Evolutionary conservation across 2,888 invertebrate species (phyloP), one percentile per base, ranked within the genome.

Genomic region (Cheilosia pagana): DNA sequence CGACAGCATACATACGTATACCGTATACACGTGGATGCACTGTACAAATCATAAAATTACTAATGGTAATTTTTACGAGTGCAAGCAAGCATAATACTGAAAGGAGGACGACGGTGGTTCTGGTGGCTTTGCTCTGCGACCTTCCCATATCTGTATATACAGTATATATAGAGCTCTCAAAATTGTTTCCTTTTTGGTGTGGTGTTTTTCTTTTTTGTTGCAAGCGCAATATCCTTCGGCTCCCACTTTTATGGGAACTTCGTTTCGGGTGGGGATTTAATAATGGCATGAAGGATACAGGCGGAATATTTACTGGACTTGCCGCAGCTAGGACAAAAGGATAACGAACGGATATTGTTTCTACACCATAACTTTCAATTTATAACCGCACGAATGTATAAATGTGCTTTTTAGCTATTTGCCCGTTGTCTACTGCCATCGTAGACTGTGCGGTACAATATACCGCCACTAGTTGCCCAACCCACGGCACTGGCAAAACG

Each of bases 351-450:
- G 74, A 83, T 83, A 83, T 83, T 83, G 79, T 83, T 83, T 83
- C 83, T 83, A 79, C 68, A 62, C 83, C 83, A 83, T 83, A 83
- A 83, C 79, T 83, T 83, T 74, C 74, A 83, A 83, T 83, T 83
- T 83, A 83, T 79, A 83, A 83, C 83, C 79, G 48, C 78, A 78
- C 67, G 48, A 77, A 72, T 62, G 78, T 78, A 68, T 52, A 59
- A 83, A 74, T 82, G 76, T 65, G 39, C 67, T 77, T 43, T 57
- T 70, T 43, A 25, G 23, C 31, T 63, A 53, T 81, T 53, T 59
- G 19, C 23, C 55, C 12, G 35, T 50, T 55, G 50, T 72, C 25
- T 65, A 39, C 7, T 21, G n/a, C 23, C 41, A 41, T 52, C 67
- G 31, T 39, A 25, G 48, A 19, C n/a, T 39, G 12, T 35, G 12